Base-by-base conservation (phyloP, 2,113 vertebrate species). In the Zosterops hypoxanthus region DNA sequence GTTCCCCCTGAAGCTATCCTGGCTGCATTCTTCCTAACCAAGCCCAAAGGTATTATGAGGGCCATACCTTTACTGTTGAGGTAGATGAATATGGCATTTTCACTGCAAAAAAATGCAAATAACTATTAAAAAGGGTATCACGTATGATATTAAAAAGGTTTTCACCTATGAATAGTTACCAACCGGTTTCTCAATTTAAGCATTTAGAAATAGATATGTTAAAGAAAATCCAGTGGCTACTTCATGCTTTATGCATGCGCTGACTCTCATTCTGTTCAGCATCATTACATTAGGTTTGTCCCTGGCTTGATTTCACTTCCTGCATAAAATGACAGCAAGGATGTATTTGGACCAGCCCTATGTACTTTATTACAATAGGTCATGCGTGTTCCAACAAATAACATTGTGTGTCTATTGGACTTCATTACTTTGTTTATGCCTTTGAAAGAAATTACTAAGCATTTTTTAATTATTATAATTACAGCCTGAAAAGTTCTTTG, bases 261-360 rank as follows among this genome's bases (percentile, higher is more conserved):
- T 81, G 68, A 50, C 13, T 1, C 90, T 91, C 90, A 47, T 83
- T n/a, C 56, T 0, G 1, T 79, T 92, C 82, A 88, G 68, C 87
- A 96, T 93, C 82, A 60, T 89, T 52, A 83, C 39, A 59, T 88
- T 70, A 88, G 39, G 36, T 81, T 96, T 96, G 94, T 92, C 80
- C 92, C 90, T 96, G 92, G 82, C 94, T 97, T 93, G 90, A 95
- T 95, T 96, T 94, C 64, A 75, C 90, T 97, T 97, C 95, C 96
- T 94, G 90, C 75, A 78, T 52, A 69, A 95, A 94, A 96, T 92
- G 92, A 95, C 82, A 97, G 87, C 85, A 93, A 96, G 95, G 96
- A 86, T 96, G 94, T 96, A 61, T 90, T 93, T 92, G 93, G 93
- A 86, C 93, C 90, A 94, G 85, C 94, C 93, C 93, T 75, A 47